Evolutionary conservation across 2,797 vertebrate genomes (phyloP).

Genomic region (Anisognathus igniventris): DNA sequence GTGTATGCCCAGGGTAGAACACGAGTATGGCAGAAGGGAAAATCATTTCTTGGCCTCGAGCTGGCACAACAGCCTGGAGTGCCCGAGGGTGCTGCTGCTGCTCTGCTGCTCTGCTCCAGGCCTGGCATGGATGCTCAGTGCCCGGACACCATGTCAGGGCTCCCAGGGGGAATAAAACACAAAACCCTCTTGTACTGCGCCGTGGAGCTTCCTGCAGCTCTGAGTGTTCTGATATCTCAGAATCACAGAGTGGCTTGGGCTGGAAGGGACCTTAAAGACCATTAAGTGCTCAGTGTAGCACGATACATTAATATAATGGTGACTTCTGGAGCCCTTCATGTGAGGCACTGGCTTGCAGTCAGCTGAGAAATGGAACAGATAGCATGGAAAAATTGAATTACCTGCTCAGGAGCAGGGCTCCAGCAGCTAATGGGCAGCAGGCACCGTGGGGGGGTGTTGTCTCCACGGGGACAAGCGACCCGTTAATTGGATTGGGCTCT

Average conservation of each 20-base stretch:
- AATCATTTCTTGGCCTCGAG: accelerated
- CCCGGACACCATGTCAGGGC: accelerated
- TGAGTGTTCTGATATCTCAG: background rate
- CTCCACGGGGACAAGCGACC: accelerated
- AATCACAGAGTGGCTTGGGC: background rate
- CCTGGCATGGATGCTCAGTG: background rate
- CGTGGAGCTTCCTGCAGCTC: background rate
- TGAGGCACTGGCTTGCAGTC: background rate
- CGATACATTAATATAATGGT: background rate
- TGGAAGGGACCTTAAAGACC: background rate
- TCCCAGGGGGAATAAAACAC: background rate
- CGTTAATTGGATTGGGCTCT: accelerated
- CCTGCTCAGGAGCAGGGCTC: background rate
- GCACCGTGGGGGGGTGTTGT: background rate
- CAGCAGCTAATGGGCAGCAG: background rate
- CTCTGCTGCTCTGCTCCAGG: background rate
- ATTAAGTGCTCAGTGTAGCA: background rate
- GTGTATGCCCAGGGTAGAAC: accelerated
- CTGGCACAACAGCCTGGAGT: accelerated
- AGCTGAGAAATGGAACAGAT: background rate
- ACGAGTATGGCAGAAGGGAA: accelerated
- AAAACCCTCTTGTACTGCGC: background rate
- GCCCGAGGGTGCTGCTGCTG: background rate
- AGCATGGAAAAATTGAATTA: background rate
- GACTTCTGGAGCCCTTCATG: background rate